phyloP scores from a whole-genome alignment of 2,888 invertebrate genomes.

The Tolmerus cingulatus region DNA sequence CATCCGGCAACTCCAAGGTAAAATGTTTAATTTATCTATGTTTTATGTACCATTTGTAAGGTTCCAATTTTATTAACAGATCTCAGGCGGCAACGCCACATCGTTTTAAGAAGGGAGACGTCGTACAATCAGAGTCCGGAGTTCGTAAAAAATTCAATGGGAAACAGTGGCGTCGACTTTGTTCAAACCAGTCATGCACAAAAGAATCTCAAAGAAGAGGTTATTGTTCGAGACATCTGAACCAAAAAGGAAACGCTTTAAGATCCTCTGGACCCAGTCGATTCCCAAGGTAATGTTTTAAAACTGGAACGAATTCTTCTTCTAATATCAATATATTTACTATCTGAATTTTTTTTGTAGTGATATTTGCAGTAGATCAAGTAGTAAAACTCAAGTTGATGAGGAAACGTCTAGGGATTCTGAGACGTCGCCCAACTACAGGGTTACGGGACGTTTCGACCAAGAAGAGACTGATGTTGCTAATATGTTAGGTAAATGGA shows the following conservation, averaged over 20 bases:
- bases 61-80: constrained; percentile 60
- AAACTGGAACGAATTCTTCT: background rate
- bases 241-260: constrained; percentile 75
- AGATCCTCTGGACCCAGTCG: constrained; percentile 62
- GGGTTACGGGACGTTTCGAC: constrained; percentile 85
- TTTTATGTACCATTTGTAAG: background rate
- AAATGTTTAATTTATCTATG: constrained; percentile 36
- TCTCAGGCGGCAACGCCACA: constrained; percentile 94
- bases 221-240: constrained; percentile 95
- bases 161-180: constrained; percentile 97
- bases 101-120: constrained; percentile 97
- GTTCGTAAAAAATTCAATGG: constrained; percentile 99
- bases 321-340: background rate
- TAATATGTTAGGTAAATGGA: constrained; percentile 83
- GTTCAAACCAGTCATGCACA: constrained; percentile 93
- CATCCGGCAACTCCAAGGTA: constrained; percentile 91
- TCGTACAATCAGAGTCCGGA: constrained; percentile 71
- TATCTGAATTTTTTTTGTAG: constrained; percentile 50
- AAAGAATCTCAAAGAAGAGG: constrained; percentile 98
- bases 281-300: constrained; percentile 57
- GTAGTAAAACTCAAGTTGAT: constrained; percentile 69
- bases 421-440: constrained; percentile 85
- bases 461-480: constrained; percentile 97
- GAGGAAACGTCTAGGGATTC: constrained; percentile 91
- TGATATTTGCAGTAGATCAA: constrained; percentile 62